Percentiles rank a stretch among this genome's conserved stretches.
Evolutionary conservation across 2,113 vertebrate genomes (phyloP).

Genomic region (Baryphthengus martii): DNA sequence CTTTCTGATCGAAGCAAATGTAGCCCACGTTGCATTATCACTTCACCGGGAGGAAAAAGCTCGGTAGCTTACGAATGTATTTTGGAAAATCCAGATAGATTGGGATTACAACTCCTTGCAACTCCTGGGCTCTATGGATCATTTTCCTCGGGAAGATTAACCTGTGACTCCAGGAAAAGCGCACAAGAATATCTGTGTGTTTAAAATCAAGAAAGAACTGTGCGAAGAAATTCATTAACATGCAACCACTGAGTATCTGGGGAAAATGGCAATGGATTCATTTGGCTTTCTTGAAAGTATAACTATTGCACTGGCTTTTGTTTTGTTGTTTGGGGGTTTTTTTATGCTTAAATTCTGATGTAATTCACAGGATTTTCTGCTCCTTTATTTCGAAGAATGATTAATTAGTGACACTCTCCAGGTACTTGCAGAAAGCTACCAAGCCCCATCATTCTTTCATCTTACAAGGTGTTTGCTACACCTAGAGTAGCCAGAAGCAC

Average conservation of each 20-base stretch:
- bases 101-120: neutral
- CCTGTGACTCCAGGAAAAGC: neutral
- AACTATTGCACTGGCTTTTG: neutral
- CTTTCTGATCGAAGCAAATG: neutral
- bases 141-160: neutral
- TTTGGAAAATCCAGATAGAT: neutral
- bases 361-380: neutral
- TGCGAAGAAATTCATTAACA: neutral
- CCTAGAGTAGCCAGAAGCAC: neutral
- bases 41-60: neutral
- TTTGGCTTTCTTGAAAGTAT: neutral
- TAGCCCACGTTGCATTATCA: neutral
- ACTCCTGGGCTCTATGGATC: neutral
- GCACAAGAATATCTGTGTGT: neutral
- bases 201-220: neutral
- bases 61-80: neutral
- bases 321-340: neutral
- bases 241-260: accelerated
- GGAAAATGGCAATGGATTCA: neutral
- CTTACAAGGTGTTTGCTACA: neutral
- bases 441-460: neutral
- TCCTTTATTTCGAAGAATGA: neutral
- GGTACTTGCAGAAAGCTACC: neutral
- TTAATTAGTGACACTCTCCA: neutral
- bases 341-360: neutral